A percentile compares a stretch with the other conserved stretches of the same genome.
phyloP scores from a whole-genome alignment of 2,888 invertebrate species.

The Himalopsyche kuldschensis region DNA sequence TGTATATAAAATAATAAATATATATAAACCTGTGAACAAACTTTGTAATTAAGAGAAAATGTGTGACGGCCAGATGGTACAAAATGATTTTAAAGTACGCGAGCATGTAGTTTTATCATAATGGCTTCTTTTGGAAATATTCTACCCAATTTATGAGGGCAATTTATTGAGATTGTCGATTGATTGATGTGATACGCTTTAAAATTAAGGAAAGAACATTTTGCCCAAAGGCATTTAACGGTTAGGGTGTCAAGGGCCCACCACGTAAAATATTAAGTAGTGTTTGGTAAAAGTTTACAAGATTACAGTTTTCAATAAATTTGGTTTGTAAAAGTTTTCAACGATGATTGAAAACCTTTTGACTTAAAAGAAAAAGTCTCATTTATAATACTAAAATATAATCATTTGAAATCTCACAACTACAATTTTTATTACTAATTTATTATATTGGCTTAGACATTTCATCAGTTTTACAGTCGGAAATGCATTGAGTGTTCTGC shows the following conservation, averaged over 20 bases:
- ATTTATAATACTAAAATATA: no score
- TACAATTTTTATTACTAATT: no score
- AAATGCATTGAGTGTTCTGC: no score
- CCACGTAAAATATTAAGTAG: neutral
- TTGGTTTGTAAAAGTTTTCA: no score
- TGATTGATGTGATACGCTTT: slow-evolving; percentile 23
- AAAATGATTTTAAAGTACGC: slow-evolving; percentile 10
- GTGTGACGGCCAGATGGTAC: neutral
- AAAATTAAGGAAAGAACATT: slow-evolving; percentile 1
- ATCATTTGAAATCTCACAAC: no score
- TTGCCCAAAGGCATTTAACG: neutral
- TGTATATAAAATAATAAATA: neutral
- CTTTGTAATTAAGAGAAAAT: neutral
- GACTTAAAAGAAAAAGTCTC: no score
- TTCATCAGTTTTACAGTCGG: no score
- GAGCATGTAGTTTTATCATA: slow-evolving; percentile 12
- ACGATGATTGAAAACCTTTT: no score
- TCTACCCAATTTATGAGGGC: slow-evolving; percentile 11
- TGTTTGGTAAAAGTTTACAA: neutral
- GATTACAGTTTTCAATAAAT: neutral
- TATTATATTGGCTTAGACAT: no score
- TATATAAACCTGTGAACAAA: neutral
- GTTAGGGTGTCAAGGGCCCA: neutral
- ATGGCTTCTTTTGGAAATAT: slow-evolving; percentile 21
- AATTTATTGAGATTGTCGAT: slow-evolving; percentile 21